Conservation (phyloP, 2,888 invertebrate species). For the Ptychoptera albimana region DNA sequence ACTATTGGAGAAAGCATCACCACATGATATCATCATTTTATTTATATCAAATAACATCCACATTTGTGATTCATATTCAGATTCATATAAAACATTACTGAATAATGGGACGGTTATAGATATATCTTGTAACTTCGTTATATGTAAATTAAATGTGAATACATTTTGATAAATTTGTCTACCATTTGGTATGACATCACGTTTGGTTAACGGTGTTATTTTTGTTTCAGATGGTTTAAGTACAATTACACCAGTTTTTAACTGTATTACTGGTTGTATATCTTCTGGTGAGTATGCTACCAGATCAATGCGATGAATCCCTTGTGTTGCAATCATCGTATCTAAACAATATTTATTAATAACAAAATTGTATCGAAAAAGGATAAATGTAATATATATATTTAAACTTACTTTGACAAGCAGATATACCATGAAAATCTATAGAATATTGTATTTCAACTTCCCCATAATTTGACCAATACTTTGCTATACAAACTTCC, state of each 20-base stretch:
- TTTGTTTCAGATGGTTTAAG: slow-evolving; percentile 70
- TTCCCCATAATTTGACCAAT: slow-evolving; percentile 85
- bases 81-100: slow-evolving; percentile 83
- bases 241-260: slow-evolving; percentile 60
- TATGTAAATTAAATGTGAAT: slow-evolving; percentile 72
- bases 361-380: background rate
- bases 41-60: slow-evolving; percentile 91
- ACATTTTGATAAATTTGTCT: slow-evolving; percentile 84
- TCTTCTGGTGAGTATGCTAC: slow-evolving; percentile 61
- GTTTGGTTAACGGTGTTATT: slow-evolving; percentile 54
- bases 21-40: slow-evolving; percentile 71
- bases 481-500: slow-evolving; percentile 83
- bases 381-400: background rate
- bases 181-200: slow-evolving; percentile 76
- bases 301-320: slow-evolving; percentile 56
- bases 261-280: slow-evolving; percentile 51
- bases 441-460: slow-evolving; percentile 56
- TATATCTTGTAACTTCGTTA: slow-evolving; percentile 69
- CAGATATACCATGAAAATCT: slow-evolving; percentile 65
- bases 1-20: slow-evolving; percentile 79
- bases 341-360: slow-evolving; percentile 19
- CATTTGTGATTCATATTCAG: slow-evolving; percentile 88
- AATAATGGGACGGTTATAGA: slow-evolving; percentile 63
- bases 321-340: slow-evolving; percentile 59
- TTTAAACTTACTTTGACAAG: slow-evolving; percentile 36